Evolutionary conservation across 2,888 invertebrate genomes (phyloP), one percentile per base, ranked within the genome.

Genomic region (Ctenicera cuprea): DNA sequence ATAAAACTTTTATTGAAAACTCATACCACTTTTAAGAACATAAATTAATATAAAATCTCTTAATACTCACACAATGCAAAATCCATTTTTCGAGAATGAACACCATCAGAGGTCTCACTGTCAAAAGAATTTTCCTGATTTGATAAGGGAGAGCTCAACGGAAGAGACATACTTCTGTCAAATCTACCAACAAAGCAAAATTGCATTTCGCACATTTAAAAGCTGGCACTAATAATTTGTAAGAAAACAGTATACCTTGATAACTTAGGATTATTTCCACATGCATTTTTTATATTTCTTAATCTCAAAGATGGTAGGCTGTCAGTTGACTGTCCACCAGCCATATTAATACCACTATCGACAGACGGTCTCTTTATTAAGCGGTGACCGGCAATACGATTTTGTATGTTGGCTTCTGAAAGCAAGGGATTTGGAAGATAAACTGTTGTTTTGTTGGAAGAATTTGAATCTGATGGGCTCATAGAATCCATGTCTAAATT

Each of bases 41-140:
- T 59, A 74, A 67, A 62, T 61, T 68, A 78, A 43, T 52, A 65
- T 57, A 77, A 73, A 66, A 71, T 62, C 70, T 62, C 70, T 72
- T 48, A 66, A 73, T 76, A 84, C 95, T 95, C 93, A 95, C 95
- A 95, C 85, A 95, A 89, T 75, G 94, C 94, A 86, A 95, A 92
- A 85, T 95, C 95, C 94, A 95, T 95, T 86, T 94, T 93, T 80
- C 94, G 89, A 79, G 89, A 86, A 76, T 91, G 90, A 73, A 90
- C 74, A 61, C 75, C 77, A 69, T 86, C 86, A 30, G 84, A 79
- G 76, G 86, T 76, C 20, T 89, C 87, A 37, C 87, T 88, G 70
- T 90, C 90, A 22, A 87, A 86, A 50, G 87, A 88, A 76, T 84
- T 86, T 66, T 89, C 89, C 77, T 87, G 87, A n/a, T 84, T 88